phyloP scores from a whole-genome alignment of 2,113 vertebrate species.

The Erythrocebus patas region DNA sequence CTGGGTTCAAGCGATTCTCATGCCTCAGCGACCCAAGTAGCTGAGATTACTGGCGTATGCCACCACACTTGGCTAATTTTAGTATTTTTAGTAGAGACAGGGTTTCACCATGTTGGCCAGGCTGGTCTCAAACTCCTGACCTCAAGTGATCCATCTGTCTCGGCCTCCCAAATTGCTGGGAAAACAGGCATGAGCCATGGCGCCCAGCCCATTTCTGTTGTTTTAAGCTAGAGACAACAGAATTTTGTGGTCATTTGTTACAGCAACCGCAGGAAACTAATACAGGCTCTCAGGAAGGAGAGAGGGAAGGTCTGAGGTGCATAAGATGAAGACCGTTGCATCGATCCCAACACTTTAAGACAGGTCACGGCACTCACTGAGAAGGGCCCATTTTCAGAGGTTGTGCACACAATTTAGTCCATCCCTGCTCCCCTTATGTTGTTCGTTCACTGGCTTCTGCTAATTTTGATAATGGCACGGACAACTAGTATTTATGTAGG shows the following conservation, averaged over 20 bases:
- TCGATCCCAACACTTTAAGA: fast-evolving
- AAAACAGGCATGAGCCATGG: no score
- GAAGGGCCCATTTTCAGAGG: neutral
- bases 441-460: neutral
- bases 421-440: neutral
- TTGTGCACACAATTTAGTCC: fast-evolving
- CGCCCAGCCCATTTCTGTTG: neutral
- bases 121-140: no score
- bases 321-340: neutral
- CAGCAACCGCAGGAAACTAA: neutral
- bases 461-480: neutral
- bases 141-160: no score
- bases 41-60: no score
- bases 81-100: no score
- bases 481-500: neutral
- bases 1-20: no score
- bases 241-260: neutral
- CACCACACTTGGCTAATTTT: no score
- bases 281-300: neutral
- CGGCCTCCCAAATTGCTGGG: no score
- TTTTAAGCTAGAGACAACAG: neutral
- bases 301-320: neutral
- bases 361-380: neutral
- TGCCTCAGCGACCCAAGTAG: no score
- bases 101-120: no score